These are phyloP conservation scores for Megalopta genalis DNA, from an alignment of 1,140 invertebrate species.

Conservation along the genomic window DNA sequence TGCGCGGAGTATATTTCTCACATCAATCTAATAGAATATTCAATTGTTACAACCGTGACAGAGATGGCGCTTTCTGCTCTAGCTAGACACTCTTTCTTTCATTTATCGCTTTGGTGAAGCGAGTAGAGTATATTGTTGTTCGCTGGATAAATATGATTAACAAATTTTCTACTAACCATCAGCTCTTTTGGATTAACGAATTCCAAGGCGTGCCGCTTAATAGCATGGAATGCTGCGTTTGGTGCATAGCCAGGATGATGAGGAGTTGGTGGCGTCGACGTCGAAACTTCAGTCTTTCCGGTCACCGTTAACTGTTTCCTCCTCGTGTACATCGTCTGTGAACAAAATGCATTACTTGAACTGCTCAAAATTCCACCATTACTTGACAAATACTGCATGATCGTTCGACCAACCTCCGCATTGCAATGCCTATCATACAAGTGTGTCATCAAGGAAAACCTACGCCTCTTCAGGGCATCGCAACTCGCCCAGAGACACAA, in stretches of 20 bases:
- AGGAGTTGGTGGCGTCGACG: constrained; percentile 73
- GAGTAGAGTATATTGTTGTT: not conserved
- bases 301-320: constrained; percentile 84
- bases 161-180: constrained; percentile 83
- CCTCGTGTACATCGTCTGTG: constrained; percentile 83
- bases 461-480: constrained; percentile 91
- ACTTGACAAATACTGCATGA: not conserved
- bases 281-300: constrained; percentile 81
- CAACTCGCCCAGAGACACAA: constrained; percentile 89
- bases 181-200: constrained; percentile 94
- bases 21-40: not conserved
- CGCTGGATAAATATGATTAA: not conserved
- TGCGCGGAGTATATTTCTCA: not conserved
- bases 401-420: constrained; percentile 83
- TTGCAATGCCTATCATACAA: constrained; percentile 95
- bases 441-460: constrained; percentile 96
- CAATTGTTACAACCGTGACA: constrained; percentile 15
- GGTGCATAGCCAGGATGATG: constrained; percentile 85
- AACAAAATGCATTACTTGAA: constrained; percentile 13
- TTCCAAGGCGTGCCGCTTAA: constrained; percentile 94
- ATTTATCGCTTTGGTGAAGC: not conserved
- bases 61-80: constrained; percentile 21
- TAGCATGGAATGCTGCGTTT: constrained; percentile 96
- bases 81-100: constrained; percentile 1
- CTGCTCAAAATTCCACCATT: too few relatives aligned